A percentile compares a stretch with the other conserved stretches of the same genome.
These are phyloP conservation scores for Acipenser transmontanus DNA, from an alignment of 2,797 vertebrate species.

Conservation along the genomic window DNA sequence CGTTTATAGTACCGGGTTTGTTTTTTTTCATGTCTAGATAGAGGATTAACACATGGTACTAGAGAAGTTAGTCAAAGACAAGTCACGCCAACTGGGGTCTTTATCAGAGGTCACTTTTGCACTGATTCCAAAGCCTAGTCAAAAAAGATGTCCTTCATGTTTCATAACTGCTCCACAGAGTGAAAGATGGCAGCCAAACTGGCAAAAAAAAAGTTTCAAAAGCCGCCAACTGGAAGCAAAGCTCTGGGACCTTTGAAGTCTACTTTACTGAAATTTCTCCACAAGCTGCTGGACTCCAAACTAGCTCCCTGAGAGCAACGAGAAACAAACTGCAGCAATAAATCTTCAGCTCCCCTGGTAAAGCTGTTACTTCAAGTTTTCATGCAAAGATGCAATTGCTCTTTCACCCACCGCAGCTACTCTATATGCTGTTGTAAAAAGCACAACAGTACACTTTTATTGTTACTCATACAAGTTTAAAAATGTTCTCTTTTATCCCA, in stretches of 20 bases:
- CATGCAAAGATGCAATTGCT: not conserved
- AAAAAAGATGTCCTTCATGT: not conserved
- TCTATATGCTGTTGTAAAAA: conserved; percentile 24
- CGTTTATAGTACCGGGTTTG: no score
- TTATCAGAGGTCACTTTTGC: not conserved
- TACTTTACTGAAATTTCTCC: conserved; percentile 1
- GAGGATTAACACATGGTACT: no score
- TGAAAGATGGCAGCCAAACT: not conserved
- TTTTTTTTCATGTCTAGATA: no score
- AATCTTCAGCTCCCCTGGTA: conserved; percentile 34
- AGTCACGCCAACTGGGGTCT: not conserved
- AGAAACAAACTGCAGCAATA: conserved; percentile 34
- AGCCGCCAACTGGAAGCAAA: no score
- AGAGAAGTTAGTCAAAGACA: not conserved
- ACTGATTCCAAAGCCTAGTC: not conserved
- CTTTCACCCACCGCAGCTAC: not conserved
- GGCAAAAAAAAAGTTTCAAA: not conserved
- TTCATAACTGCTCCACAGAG: conserved; percentile 6
- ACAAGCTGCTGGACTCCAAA: conserved; percentile 25
- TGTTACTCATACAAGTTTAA: no score
- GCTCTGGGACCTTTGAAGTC: no score
- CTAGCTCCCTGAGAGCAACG: conserved; percentile 23
- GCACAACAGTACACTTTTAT: no score
- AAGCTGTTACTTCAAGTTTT: conserved; percentile 23
- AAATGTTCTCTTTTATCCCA: no score